Conservation (phyloP, 2,113 vertebrate genomes). For the Apodemus sylvaticus region DNA sequence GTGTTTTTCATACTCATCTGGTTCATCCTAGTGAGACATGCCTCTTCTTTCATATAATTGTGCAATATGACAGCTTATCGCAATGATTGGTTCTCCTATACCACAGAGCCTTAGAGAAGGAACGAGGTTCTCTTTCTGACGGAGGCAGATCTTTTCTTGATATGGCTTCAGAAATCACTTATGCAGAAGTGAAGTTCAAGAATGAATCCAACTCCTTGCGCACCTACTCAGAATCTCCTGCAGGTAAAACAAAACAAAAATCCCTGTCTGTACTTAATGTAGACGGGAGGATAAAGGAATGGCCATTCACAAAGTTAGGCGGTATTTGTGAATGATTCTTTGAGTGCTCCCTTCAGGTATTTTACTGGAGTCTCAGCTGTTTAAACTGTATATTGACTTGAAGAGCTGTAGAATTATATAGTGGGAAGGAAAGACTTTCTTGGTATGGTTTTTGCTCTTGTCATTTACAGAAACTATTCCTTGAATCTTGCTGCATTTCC, state of each 20-base stretch:
- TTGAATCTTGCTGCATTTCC: not conserved
- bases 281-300: not conserved
- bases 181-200: conserved; percentile 60
- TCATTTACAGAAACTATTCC: not conserved
- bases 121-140: not conserved
- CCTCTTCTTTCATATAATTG: not conserved
- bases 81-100: not conserved
- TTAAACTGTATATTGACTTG: not conserved
- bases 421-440: not conserved
- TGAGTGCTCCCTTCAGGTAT: not conserved
- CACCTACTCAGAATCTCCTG: not conserved
- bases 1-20: not conserved
- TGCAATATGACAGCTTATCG: not conserved
- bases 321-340: not conserved
- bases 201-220: not conserved
- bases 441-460: not conserved
- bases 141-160: not conserved
- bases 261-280: not conserved
- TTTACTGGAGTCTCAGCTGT: not conserved
- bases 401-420: not conserved
- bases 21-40: not conserved
- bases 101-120: not conserved
- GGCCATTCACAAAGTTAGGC: not conserved
- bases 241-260: conserved; percentile 56
- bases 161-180: conserved; percentile 71